These are phyloP conservation scores for Vanessa tameamea DNA, from an alignment of 1,140 invertebrate species.

Conservation along the genomic window DNA sequence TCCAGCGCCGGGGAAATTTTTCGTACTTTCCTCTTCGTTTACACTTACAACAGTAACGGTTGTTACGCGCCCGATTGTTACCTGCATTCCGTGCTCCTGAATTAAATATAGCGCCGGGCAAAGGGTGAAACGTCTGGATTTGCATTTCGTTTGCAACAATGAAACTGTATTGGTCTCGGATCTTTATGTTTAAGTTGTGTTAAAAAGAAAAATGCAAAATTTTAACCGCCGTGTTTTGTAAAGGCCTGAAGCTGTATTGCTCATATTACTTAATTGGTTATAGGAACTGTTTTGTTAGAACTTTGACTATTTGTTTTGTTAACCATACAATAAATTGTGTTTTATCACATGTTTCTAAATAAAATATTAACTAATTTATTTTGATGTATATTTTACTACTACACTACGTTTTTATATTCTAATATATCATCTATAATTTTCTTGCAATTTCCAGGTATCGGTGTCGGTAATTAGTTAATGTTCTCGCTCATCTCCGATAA, in stretches of 20 bases:
- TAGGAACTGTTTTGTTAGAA: no score
- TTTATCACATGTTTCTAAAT: neutral
- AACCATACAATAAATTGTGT: neutral
- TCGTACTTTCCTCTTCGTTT: conserved; percentile 75
- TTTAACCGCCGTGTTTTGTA: conserved; percentile 10
- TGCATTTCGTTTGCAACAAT: conserved; percentile 75
- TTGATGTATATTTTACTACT: neutral
- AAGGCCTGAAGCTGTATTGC: neutral
- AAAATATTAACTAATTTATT: neutral
- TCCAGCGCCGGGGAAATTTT: conserved; percentile 62
- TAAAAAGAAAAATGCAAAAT: conserved; percentile 34
- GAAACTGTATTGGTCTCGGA: conserved; percentile 50
- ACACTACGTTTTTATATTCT: conserved; percentile 18
- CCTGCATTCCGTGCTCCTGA: conserved; percentile 69
- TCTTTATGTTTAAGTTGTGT: conserved; percentile 64
- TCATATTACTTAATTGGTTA: neutral
- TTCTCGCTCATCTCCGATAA: conserved; percentile 75
- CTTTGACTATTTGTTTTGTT: neutral
- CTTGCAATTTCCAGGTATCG: conserved; percentile 56
- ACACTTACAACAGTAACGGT: conserved; percentile 76
- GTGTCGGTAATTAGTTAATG: conserved; percentile 78
- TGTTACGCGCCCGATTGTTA: conserved; percentile 72
- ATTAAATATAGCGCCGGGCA: conserved; percentile 75
- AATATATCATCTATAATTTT: conserved; percentile 24
- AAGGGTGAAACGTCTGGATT: conserved; percentile 76